Evolutionary conservation across 2,888 invertebrate genomes (phyloP).

Genomic region (Drosophila cognata): DNA sequence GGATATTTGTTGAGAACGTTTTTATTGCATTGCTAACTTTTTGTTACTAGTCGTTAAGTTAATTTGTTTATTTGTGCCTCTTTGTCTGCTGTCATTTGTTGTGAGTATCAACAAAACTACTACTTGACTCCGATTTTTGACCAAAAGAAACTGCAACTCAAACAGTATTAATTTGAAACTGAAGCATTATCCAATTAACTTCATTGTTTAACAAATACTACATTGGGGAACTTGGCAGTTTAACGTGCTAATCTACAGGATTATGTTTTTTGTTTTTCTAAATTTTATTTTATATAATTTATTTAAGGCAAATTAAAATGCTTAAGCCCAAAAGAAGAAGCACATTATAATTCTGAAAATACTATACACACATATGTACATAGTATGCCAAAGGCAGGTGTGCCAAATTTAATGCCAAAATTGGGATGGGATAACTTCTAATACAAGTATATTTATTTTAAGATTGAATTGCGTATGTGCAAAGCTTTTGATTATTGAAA

Average conservation of each 20-base stretch:
- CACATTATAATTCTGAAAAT: not conserved
- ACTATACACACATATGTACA: not conserved
- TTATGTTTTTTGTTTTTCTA: conserved; percentile 5
- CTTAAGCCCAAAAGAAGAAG: conserved; percentile 47
- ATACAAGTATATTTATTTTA: not conserved
- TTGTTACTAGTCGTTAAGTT: conserved; percentile 35
- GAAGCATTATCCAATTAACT: conserved; percentile 11
- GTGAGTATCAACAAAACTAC: conserved; percentile 66
- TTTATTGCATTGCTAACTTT: conserved; percentile 57
- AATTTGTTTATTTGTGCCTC: conserved; percentile 68
- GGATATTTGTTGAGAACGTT: conserved; percentile 58
- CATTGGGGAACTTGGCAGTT: conserved; percentile 6
- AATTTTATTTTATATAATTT: conserved; percentile 9
- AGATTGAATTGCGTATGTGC: not conserved
- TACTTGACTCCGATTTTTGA: conserved; percentile 43
- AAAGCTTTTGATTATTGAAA: not conserved
- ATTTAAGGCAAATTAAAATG: conserved; percentile 57
- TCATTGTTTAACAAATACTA: conserved; percentile 17
- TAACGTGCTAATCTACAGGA: conserved; percentile 45
- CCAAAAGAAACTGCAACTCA: conserved; percentile 33
- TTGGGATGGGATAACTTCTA: not conserved
- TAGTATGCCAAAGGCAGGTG: not conserved
- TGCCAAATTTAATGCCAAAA: not conserved
- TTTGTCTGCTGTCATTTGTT: conserved; percentile 64
- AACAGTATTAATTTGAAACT: conserved; percentile 14